Evolutionary conservation across 2,888 invertebrate genomes (phyloP).

Genomic region (Gnatocerus cornutus): DNA sequence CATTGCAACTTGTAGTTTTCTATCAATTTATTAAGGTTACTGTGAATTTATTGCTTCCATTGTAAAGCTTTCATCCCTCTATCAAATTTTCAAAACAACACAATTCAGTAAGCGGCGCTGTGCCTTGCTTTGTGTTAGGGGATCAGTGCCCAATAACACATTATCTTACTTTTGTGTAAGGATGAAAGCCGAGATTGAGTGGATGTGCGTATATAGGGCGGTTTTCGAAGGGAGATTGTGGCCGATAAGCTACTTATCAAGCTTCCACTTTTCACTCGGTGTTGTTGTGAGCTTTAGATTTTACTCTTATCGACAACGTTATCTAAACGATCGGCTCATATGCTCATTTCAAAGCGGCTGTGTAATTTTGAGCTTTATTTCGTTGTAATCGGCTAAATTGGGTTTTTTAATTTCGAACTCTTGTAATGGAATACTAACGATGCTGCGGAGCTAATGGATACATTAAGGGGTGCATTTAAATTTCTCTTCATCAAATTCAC

Average conservation of each 20-base stretch:
- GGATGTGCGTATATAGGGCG: conserved; percentile 41
- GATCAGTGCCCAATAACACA: conserved; percentile 64
- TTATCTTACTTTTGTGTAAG: conserved; percentile 67
- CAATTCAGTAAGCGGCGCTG: conserved; percentile 56
- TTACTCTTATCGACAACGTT: conserved; percentile 22
- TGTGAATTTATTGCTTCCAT: conserved; percentile 43
- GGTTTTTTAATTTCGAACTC: conserved; percentile 19
- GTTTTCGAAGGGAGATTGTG: conserved; percentile 45
- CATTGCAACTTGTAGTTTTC: background rate
- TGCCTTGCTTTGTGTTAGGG: conserved; percentile 51
- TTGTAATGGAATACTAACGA: conserved; percentile 34
- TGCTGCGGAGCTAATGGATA: conserved; percentile 20
- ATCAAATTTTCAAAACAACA: conserved; percentile 58
- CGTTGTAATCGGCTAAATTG: background rate
- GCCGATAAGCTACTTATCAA: conserved; percentile 47
- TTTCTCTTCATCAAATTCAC: conserved; percentile 43
- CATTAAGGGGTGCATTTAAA: conserved; percentile 51
- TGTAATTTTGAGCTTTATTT: conserved; percentile 7
- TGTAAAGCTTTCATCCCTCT: conserved; percentile 51
- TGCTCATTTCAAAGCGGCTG: conserved; percentile 14
- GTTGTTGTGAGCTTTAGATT: conserved; percentile 19
- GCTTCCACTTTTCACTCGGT: conserved; percentile 45
- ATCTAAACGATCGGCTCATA: conserved; percentile 32
- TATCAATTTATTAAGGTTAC: conserved; percentile 7
- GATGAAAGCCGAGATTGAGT: conserved; percentile 64